Percentiles rank a stretch among this genome's conserved stretches.
These are phyloP conservation scores for Rhombomys opimus DNA, from an alignment of 2,113 vertebrate species.

Conservation along the genomic window DNA sequence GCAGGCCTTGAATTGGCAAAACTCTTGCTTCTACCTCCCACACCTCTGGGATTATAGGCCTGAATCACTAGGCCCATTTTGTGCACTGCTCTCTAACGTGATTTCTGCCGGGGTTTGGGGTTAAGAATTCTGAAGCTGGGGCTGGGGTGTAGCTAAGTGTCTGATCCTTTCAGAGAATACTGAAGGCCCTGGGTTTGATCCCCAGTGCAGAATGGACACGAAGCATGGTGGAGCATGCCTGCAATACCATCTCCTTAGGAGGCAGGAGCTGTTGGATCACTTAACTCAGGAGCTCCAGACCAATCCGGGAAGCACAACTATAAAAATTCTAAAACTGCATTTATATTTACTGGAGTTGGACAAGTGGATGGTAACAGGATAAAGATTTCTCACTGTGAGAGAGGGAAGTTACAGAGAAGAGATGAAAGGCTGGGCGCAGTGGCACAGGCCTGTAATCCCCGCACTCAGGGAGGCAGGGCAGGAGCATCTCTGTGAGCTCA, in stretches of 20 bases:
- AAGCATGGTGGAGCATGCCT: background rate
- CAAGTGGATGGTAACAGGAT: background rate
- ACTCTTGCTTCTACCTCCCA: background rate
- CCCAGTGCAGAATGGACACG: background rate
- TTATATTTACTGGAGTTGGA: background rate
- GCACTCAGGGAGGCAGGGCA: too few relatives aligned
- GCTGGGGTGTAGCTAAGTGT: background rate
- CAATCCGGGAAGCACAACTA: background rate
- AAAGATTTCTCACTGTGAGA: background rate
- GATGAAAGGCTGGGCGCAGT: background rate
- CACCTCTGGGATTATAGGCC: background rate
- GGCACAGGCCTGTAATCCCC: too few relatives aligned
- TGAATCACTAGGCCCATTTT: background rate
- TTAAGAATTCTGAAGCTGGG: slow-evolving; percentile 10
- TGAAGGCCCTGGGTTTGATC: background rate
- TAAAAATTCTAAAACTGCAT: background rate
- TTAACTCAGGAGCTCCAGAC: background rate
- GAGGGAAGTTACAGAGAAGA: background rate
- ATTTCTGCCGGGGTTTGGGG: background rate
- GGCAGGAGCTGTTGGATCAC: background rate
- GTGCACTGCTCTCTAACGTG: background rate
- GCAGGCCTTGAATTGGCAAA: background rate
- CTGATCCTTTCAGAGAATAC: background rate
- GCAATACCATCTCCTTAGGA: background rate
- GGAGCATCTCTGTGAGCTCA: too few relatives aligned